Percentiles rank a stretch among this genome's conserved stretches.
phyloP scores from a whole-genome alignment of 2,888 invertebrate genomes.

The Himalopsyche anomala region DNA sequence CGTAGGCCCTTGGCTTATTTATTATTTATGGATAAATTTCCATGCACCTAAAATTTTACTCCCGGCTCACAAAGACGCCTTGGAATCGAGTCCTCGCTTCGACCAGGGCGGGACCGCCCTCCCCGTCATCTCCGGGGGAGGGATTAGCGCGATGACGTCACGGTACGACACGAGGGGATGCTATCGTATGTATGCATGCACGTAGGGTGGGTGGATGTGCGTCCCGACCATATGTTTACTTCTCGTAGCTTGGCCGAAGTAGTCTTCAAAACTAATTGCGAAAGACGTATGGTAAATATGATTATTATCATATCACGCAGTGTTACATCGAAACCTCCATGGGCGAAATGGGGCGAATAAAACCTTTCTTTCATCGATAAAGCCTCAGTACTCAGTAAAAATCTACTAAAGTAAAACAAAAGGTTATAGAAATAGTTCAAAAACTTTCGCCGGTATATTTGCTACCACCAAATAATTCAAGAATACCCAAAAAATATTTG shows the following conservation, averaged over 20 bases:
- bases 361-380: too few relatives aligned
- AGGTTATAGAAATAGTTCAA: too few relatives aligned
- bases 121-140: conserved; percentile 50
- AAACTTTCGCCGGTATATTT: too few relatives aligned
- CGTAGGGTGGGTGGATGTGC: conserved; percentile 7
- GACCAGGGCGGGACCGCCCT: conserved; percentile 41
- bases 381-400: too few relatives aligned
- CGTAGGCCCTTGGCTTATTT: neutral
- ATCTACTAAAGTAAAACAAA: too few relatives aligned
- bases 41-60: neutral
- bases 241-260: neutral
- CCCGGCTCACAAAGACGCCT: conserved; percentile 3
- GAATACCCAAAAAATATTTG: too few relatives aligned
- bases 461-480: too few relatives aligned
- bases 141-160: conserved; percentile 65
- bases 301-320: too few relatives aligned
- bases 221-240: neutral
- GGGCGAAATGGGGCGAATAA: too few relatives aligned
- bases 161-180: conserved; percentile 58
- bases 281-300: too few relatives aligned
- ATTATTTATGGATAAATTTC: too few relatives aligned
- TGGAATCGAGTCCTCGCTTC: conserved; percentile 34
- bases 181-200: conserved; percentile 45
- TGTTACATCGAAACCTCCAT: too few relatives aligned
- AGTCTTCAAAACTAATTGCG: neutral